phyloP scores from a whole-genome alignment of 2,797 vertebrate genomes.

The Ctenosaura bakeri region DNA sequence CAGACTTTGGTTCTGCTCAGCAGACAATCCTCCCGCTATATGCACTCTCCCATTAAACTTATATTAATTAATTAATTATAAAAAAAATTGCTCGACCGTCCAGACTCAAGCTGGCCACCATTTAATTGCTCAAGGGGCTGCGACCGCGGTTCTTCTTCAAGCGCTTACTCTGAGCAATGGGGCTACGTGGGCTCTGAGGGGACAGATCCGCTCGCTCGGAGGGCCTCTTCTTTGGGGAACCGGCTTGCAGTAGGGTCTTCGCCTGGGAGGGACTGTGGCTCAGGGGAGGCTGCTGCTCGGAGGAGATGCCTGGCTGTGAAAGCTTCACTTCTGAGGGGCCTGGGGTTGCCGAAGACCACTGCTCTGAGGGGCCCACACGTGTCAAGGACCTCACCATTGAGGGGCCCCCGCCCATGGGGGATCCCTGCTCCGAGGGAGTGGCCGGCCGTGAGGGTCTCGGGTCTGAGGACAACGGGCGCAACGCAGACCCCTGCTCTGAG shows the following conservation, averaged over 20 bases:
- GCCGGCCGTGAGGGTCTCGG: background rate
- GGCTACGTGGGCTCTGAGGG: accelerated
- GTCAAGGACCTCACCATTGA: background rate
- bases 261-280: background rate
- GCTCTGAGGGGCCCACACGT: background rate
- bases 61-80: no score
- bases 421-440: background rate
- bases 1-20: background rate
- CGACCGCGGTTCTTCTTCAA: accelerated
- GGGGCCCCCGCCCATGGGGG: background rate
- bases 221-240: background rate
- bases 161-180: background rate
- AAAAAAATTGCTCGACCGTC: no score
- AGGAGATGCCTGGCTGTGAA: accelerated
- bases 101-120: no score
- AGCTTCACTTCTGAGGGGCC: background rate
- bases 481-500: background rate
- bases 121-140: no score
- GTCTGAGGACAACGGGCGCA: no score
- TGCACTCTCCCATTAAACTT: background rate
- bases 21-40: background rate
- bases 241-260: background rate
- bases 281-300: background rate
- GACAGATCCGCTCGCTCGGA: no score
- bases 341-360: background rate